phyloP scores from a whole-genome alignment of 2,113 vertebrate species.

The Plecturocebus donacophilus region DNA sequence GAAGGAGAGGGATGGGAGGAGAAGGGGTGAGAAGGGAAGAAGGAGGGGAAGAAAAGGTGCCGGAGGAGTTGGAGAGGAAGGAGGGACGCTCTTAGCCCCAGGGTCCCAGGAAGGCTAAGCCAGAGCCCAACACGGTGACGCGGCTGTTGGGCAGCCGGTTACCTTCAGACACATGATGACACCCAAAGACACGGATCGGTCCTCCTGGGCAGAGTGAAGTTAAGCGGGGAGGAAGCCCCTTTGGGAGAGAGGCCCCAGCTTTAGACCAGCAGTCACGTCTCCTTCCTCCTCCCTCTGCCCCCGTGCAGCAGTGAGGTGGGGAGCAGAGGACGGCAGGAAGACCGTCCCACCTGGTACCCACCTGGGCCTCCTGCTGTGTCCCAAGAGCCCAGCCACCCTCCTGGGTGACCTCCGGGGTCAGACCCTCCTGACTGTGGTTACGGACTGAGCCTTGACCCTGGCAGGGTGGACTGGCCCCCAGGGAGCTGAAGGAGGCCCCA shows the following conservation, averaged over 20 bases:
- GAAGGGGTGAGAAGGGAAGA: too few relatives aligned
- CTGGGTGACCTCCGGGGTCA: background rate
- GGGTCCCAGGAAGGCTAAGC: background rate
- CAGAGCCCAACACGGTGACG: background rate
- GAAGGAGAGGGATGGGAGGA: background rate
- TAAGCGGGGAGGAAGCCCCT: background rate
- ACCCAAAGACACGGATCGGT: background rate
- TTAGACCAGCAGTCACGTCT: background rate
- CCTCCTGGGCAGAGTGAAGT: background rate
- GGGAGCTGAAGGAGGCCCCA: background rate
- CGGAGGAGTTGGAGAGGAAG: too few relatives aligned
- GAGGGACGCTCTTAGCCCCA: background rate
- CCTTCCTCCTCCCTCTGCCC: background rate
- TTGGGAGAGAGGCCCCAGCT: background rate
- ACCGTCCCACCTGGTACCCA: background rate
- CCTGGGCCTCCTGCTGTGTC: background rate
- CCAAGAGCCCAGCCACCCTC: background rate
- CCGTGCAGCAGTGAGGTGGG: background rate
- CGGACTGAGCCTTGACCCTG: background rate
- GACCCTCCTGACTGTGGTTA: background rate
- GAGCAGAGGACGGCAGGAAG: background rate
- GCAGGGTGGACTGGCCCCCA: background rate
- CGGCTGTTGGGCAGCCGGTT: rapidly evolving
- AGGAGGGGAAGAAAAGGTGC: rapidly evolving
- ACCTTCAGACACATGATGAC: background rate